Percentiles rank a stretch among this genome's conserved stretches.
Conservation (phyloP, 1,140 invertebrate species). For the Trypoxylus dichotomus region DNA sequence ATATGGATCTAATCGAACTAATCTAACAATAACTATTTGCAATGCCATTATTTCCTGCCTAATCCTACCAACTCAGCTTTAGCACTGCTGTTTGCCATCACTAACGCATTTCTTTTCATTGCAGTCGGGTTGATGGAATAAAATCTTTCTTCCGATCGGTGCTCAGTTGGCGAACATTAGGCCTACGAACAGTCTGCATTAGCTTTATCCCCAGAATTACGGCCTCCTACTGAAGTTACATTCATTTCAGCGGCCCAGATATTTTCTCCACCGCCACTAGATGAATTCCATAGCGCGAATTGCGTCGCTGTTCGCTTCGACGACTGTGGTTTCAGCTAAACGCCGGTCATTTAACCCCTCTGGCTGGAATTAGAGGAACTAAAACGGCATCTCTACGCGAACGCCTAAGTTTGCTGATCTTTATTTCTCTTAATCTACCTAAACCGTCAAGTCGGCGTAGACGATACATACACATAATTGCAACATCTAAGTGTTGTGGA, state of each 20-base stretch:
- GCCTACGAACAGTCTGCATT: conserved; percentile 36
- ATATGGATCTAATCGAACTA: conserved; percentile 12
- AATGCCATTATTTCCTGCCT: background rate
- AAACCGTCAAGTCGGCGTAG: conserved; percentile 33
- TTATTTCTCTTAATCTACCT: conserved; percentile 38
- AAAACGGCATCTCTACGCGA: conserved; percentile 38
- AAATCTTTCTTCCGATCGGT: conserved; percentile 34
- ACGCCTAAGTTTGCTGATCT: conserved; percentile 37
- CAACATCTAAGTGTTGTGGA: background rate
- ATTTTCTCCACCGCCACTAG: conserved; percentile 33
- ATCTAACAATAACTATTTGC: conserved; percentile 8
- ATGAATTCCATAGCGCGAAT: conserved; percentile 27
- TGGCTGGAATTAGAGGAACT: conserved; percentile 40
- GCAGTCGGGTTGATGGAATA: conserved; percentile 5
- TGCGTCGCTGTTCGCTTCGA: conserved; percentile 36
- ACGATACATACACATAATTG: conserved; percentile 8
- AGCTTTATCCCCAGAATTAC: conserved; percentile 41
- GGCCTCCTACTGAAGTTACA: conserved; percentile 39
- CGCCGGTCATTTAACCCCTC: conserved; percentile 41
- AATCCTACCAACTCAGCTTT: background rate
- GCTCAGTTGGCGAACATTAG: conserved; percentile 33
- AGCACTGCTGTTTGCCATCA: conserved; percentile 12
- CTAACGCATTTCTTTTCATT: conserved; percentile 20
- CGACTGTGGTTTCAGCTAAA: conserved; percentile 37
- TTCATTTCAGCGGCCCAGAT: conserved; percentile 35